Percentiles rank a stretch among this genome's conserved stretches.
phyloP scores from a whole-genome alignment of 2,797 vertebrate species.

The Falco novaeseelandiae region DNA sequence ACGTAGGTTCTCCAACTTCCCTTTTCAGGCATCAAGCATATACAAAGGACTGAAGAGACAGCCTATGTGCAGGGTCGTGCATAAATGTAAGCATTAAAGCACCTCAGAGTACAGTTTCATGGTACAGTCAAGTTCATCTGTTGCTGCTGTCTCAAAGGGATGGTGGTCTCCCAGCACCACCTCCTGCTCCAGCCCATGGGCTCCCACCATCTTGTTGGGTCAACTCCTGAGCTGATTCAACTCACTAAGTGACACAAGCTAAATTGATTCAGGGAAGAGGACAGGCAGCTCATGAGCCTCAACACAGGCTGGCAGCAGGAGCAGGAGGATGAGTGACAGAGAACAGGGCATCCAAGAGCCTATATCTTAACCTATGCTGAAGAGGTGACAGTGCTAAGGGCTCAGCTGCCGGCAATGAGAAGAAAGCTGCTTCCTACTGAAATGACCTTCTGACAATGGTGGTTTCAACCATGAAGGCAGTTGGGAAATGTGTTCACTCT shows the following conservation, averaged over 20 bases:
- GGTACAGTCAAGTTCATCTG: not conserved
- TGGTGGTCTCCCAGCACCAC: not conserved
- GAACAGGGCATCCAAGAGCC: not conserved
- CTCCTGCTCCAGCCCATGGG: not conserved
- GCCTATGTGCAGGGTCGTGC: not conserved
- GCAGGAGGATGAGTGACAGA: not conserved
- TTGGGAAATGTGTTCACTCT: not conserved
- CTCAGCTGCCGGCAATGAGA: not conserved
- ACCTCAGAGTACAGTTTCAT: not conserved
- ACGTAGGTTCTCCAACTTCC: not conserved
- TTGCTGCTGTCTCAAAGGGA: not conserved
- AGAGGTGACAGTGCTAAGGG: not conserved
- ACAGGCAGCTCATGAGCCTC: not conserved
- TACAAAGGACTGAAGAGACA: not conserved
- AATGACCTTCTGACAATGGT: not conserved
- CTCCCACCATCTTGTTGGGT: not conserved
- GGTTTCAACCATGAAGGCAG: not conserved
- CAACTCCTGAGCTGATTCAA: not conserved
- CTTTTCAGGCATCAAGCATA: not conserved
- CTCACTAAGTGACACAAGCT: not conserved
- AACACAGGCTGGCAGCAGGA: not conserved
- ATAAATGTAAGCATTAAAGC: not conserved
- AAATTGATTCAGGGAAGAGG: not conserved
- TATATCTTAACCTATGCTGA: constrained; percentile 3
- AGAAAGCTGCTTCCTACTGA: not conserved